These are phyloP conservation scores for Dendrolimus kikuchii DNA, from an alignment of 1,140 invertebrate species.

Conservation along the genomic window DNA sequence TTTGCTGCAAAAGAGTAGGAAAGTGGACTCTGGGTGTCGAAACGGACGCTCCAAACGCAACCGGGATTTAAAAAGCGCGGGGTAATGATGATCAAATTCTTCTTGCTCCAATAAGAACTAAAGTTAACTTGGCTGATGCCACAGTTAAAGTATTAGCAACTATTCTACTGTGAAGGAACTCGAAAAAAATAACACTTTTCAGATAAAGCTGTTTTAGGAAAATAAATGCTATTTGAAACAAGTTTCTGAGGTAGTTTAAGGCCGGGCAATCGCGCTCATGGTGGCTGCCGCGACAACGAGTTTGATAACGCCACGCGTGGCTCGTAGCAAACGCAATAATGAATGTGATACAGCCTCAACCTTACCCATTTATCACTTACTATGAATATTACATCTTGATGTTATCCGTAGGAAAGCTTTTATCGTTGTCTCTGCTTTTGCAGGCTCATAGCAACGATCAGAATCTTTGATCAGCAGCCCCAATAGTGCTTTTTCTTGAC, in stretches of 20 bases:
- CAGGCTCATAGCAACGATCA: constrained; percentile 31
- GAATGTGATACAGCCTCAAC: constrained; percentile 57
- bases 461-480: constrained; percentile 34
- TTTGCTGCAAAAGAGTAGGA: too few species aligned
- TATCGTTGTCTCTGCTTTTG: constrained; percentile 33
- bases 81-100: too few species aligned
- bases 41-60: too few species aligned
- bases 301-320: constrained; percentile 59
- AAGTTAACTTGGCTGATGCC: too few species aligned
- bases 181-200: constrained; percentile 44
- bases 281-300: constrained; percentile 47
- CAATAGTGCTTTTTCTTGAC: constrained; percentile 31
- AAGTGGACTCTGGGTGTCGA: too few species aligned
- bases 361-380: constrained; percentile 57
- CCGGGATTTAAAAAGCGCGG: too few species aligned
- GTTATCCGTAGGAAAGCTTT: constrained; percentile 45
- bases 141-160: constrained; percentile 25
- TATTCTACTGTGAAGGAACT: constrained; percentile 4
- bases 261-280: constrained; percentile 44
- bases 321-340: constrained; percentile 47
- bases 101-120: too few species aligned
- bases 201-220: constrained; percentile 45
- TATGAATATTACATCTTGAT: constrained; percentile 64
- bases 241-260: constrained; percentile 38
- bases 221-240: constrained; percentile 48